Percentiles rank a stretch among this genome's conserved stretches.
Conservation (phyloP, 2,113 vertebrate species). For the Paradisaea rubra region DNA sequence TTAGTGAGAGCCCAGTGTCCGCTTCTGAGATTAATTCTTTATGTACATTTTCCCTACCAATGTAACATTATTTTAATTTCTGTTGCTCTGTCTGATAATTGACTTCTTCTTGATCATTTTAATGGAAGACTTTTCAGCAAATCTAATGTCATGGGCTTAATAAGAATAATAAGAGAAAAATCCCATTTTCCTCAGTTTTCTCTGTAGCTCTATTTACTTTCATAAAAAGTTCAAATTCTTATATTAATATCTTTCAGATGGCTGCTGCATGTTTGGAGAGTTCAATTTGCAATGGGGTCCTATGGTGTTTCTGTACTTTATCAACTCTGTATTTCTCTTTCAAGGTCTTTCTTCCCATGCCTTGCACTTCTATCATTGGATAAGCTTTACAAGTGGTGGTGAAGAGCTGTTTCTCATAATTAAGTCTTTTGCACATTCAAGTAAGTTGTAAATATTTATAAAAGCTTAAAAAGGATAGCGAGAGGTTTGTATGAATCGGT, state of each 20-base stretch:
- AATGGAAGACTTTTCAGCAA: constrained; percentile 21
- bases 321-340: not conserved
- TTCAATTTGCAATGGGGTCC: not conserved
- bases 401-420: not conserved
- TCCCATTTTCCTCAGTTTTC: not conserved
- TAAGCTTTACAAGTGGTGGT: not conserved
- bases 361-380: not conserved
- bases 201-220: not conserved
- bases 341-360: not conserved
- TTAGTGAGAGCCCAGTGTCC: not conserved
- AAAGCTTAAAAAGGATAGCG: not conserved
- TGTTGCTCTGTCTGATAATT: constrained; percentile 14
- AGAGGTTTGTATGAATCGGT: not conserved
- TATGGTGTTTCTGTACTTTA: not conserved
- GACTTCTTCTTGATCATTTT: constrained; percentile 31
- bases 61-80: constrained; percentile 37
- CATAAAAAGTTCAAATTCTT: not conserved
- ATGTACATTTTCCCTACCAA: not conserved
- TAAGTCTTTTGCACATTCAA: not conserved
- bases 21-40: constrained; percentile 21
- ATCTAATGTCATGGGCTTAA: not conserved
- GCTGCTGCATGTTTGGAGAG: not conserved
- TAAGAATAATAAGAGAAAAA: not conserved
- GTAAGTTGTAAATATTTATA: not conserved
- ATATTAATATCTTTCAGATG: not conserved